These are phyloP conservation scores for Manis javanica DNA, from an alignment of 2,797 vertebrate genomes.

Conservation along the genomic window DNA sequence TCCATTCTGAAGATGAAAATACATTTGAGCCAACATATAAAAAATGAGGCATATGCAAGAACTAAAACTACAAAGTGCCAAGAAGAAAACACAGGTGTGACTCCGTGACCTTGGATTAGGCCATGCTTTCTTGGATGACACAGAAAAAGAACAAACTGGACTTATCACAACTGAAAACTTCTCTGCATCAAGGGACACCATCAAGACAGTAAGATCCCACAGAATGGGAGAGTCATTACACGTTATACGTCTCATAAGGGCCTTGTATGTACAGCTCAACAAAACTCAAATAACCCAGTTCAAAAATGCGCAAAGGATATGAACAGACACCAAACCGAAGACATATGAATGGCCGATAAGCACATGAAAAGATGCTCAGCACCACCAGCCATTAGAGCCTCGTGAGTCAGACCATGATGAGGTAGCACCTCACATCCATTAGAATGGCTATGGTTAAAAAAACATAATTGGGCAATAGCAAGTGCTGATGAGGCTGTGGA, in stretches of 20 bases:
- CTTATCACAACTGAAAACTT: not conserved
- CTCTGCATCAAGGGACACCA: not conserved
- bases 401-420: no score
- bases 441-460: fast-evolving
- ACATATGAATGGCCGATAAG: not conserved
- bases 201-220: not conserved
- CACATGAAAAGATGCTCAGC: not conserved
- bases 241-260: not conserved
- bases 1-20: slow-evolving; percentile 79
- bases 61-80: not conserved
- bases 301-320: no score
- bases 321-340: no score
- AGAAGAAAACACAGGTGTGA: not conserved
- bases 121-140: not conserved
- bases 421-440: fast-evolving
- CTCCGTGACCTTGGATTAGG: not conserved
- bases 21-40: not conserved
- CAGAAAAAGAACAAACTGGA: not conserved
- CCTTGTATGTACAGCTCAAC: not conserved
- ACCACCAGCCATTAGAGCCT: not conserved
- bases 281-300: no score
- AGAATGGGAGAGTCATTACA: not conserved
- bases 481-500: fast-evolving
- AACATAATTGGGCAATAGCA: not conserved
- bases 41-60: not conserved